Percentiles rank a stretch among this genome's conserved stretches.
These are phyloP conservation scores for Euschistus heros DNA, from an alignment of 1,140 invertebrate species.

Conservation along the genomic window DNA sequence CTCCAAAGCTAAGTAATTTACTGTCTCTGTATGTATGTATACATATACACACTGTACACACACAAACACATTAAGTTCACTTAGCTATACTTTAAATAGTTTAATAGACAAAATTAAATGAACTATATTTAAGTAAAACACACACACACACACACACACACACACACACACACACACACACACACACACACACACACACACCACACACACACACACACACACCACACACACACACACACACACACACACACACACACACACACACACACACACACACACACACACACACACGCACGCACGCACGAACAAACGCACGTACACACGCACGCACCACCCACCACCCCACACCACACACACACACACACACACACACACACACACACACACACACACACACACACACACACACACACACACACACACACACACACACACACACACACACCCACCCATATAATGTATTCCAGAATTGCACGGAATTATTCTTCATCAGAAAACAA, in stretches of 20 bases:
- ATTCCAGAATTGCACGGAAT: too few relatives aligned
- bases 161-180: too few relatives aligned
- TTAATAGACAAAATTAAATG: too few relatives aligned
- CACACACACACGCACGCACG: constrained; percentile 11
- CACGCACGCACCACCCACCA: constrained; percentile 3
- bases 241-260: constrained; percentile 4
- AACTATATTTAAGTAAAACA: too few relatives aligned
- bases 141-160: too few relatives aligned
- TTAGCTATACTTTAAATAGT: too few relatives aligned
- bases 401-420: neutral
- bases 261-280: constrained; percentile 7
- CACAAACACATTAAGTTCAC: too few relatives aligned
- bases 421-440: constrained; percentile 13
- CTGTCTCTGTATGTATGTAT: too few relatives aligned
- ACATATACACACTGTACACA: too few relatives aligned
- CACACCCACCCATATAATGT: neutral
- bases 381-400: neutral
- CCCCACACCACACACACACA: neutral
- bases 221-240: neutral
- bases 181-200: neutral
- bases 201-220: neutral
- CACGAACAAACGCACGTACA: constrained; percentile 10
- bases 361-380: neutral
- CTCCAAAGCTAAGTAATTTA: too few relatives aligned
- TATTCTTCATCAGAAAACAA: too few relatives aligned